A percentile compares a stretch with the other conserved stretches of the same genome.
phyloP scores from a whole-genome alignment of 1,140 invertebrate genomes.

The Caenorhabditis tropicalis region DNA sequence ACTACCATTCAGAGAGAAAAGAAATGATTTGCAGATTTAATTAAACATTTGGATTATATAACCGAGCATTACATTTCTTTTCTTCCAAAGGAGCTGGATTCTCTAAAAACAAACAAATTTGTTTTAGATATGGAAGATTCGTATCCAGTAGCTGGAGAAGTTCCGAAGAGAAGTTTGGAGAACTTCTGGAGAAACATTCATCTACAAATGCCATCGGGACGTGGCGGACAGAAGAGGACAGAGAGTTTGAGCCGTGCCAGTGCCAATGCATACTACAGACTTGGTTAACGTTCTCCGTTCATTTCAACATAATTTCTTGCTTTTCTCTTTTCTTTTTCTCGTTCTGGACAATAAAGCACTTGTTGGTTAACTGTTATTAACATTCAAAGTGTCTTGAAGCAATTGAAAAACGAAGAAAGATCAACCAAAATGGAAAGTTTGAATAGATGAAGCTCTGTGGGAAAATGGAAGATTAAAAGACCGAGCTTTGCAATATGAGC shows the following conservation, averaged over 20 bases:
- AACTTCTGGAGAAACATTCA: constrained; percentile 56
- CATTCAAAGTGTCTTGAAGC: neutral
- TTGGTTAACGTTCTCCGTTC: constrained; percentile 40
- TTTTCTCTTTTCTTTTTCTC: neutral
- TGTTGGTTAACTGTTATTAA: constrained; percentile 13
- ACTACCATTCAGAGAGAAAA: neutral
- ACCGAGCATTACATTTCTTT: neutral
- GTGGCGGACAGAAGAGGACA: constrained; percentile 49
- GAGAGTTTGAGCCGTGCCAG: constrained; percentile 52
- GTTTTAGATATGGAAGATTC: constrained; percentile 33
- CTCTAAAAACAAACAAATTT: neutral
- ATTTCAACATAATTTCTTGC: neutral
- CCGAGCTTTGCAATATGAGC: too few relatives aligned
- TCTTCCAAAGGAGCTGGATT: neutral
- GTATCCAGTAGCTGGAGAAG: constrained; percentile 10
- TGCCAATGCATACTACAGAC: constrained; percentile 55
- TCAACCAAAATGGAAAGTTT: neutral
- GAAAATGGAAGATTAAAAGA: too few relatives aligned
- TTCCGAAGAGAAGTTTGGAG: constrained; percentile 53
- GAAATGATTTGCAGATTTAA: constrained; percentile 1
- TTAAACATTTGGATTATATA: neutral
- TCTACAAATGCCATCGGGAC: constrained; percentile 45
- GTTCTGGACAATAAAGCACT: neutral
- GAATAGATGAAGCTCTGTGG: too few relatives aligned
- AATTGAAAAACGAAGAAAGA: neutral